Conservation (phyloP, 1,140 invertebrate genomes). For the Drosophila novamexicana region DNA sequence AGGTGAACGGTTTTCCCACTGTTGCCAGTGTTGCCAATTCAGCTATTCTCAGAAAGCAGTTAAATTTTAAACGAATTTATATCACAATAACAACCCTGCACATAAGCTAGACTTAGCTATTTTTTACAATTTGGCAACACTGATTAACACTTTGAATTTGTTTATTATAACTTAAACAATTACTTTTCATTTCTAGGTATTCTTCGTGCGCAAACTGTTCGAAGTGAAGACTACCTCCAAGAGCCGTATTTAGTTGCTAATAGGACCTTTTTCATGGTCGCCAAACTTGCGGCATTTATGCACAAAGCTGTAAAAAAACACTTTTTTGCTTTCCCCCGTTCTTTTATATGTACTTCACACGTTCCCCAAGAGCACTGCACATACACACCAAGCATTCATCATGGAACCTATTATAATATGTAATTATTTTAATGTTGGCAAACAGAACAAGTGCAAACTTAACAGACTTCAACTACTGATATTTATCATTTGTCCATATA, state of each 20-base stretch:
- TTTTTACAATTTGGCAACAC: too few relatives aligned
- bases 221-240: conserved; percentile 87
- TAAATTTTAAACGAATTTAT: too few relatives aligned
- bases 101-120: too few relatives aligned
- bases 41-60: too few relatives aligned
- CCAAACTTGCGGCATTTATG: conserved; percentile 37
- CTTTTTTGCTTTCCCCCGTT: conserved; percentile 19
- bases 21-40: neutral
- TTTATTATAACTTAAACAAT: neutral
- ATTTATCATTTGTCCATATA: conserved; percentile 35
- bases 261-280: neutral
- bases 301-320: conserved; percentile 17
- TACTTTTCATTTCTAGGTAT: conserved; percentile 87
- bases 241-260: conserved; percentile 68
- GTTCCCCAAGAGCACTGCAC: conserved; percentile 1
- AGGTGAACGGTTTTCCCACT: conserved; percentile 44
- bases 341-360: conserved; percentile 17
- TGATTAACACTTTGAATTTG: too few relatives aligned
- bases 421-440: conserved; percentile 46
- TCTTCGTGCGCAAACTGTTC: conserved; percentile 95
- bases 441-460: conserved; percentile 69
- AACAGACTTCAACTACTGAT: conserved; percentile 46
- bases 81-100: too few relatives aligned
- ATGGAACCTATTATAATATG: conserved; percentile 15
- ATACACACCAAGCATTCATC: conserved; percentile 30